phyloP scores from a whole-genome alignment of 2,797 vertebrate species.

The Propithecus perrieri region DNA sequence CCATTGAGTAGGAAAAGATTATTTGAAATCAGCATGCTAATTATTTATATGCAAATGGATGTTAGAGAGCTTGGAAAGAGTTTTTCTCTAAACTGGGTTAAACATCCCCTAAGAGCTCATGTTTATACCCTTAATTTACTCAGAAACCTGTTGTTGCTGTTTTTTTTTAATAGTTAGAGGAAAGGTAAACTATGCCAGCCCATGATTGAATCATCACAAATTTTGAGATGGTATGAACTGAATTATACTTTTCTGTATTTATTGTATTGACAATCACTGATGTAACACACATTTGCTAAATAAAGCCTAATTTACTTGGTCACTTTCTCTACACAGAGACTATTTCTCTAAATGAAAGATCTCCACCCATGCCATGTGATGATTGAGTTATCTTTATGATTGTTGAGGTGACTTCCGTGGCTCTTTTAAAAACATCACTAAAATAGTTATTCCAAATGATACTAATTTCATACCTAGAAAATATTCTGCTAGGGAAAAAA shows the following conservation, averaged over 20 bases:
- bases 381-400: constrained; percentile 43
- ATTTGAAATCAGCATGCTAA: constrained; percentile 55
- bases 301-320: background rate
- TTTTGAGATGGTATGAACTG: background rate
- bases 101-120: constrained; percentile 40
- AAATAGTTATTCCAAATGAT: constrained; percentile 3
- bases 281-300: constrained; percentile 22
- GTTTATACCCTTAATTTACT: constrained; percentile 43
- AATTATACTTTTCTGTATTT: constrained; percentile 36
- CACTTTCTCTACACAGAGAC: constrained; percentile 10
- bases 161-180: constrained; percentile 1
- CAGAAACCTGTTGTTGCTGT: constrained; percentile 1
- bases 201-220: constrained; percentile 2
- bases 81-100: constrained; percentile 60
- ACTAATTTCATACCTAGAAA: constrained; percentile 30
- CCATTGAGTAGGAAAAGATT: constrained; percentile 29
- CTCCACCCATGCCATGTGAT: background rate
- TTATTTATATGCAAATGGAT: constrained; percentile 61
- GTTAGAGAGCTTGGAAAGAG: constrained; percentile 36
- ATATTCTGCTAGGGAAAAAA: constrained; percentile 2
- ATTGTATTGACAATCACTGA: constrained; percentile 15
- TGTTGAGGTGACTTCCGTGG: background rate
- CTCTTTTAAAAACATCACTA: constrained; percentile 25
- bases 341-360: constrained; percentile 36
- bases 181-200: constrained; percentile 20